Conservation (phyloP, 2,888 invertebrate genomes). For the Sabatieria punctata region DNA sequence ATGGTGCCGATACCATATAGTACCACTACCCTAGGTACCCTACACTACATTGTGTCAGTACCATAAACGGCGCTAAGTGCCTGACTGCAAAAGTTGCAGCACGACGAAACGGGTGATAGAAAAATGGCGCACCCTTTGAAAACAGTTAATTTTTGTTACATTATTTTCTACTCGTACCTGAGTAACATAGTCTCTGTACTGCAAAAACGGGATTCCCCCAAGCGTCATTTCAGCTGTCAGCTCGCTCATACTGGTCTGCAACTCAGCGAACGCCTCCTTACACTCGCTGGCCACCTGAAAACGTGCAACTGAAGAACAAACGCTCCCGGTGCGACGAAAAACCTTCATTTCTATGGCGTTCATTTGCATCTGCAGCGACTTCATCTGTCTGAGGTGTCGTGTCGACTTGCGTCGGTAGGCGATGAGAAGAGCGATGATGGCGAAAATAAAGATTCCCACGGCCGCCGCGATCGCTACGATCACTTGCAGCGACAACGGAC, state of each 20-base stretch:
- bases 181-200: too few species aligned
- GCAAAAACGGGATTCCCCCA: conserved; percentile 90
- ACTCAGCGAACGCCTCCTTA: conserved; percentile 64
- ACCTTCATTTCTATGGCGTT: conserved; percentile 29
- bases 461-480: conserved; percentile 18
- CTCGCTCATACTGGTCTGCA: conserved; percentile 95
- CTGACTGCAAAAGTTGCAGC: too few species aligned
- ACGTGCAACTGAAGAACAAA: too few species aligned
- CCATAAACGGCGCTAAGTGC: too few species aligned
- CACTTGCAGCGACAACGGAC: conserved; percentile 11
- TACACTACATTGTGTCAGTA: too few species aligned
- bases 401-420: conserved; percentile 52
- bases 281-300: conserved; percentile 26
- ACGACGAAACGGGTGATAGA: too few species aligned
- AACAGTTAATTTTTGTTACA: too few species aligned
- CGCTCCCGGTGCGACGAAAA: too few species aligned
- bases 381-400: conserved; percentile 84
- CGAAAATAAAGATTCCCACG: conserved; percentile 16
- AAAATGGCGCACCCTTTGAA: too few species aligned
- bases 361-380: conserved; percentile 83
- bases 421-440: conserved; percentile 42
- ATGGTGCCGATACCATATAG: too few species aligned
- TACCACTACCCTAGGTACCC: too few species aligned
- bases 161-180: too few species aligned
- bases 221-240: conserved; percentile 76